Conservation (phyloP, 2,113 vertebrate genomes). For the Pterocles burchelli region DNA sequence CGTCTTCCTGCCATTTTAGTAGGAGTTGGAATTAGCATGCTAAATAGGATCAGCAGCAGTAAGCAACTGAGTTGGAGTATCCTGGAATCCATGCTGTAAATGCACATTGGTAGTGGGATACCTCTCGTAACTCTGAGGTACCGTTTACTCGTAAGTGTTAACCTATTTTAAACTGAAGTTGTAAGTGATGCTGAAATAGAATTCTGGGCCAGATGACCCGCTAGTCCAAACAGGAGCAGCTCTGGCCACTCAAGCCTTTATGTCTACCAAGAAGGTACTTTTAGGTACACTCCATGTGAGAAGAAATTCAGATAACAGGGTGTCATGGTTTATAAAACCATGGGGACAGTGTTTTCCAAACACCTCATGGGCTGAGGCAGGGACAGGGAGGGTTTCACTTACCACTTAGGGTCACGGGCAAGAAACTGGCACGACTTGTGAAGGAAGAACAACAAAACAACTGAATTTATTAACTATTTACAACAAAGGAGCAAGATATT, state of each 20-base stretch:
- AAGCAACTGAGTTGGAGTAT: constrained; percentile 7
- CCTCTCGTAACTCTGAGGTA: neutral
- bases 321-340: no score
- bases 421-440: no score
- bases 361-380: no score
- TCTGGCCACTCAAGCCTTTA: neutral
- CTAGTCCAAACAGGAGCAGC: neutral
- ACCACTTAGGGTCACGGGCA: no score
- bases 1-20: constrained; percentile 62
- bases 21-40: constrained; percentile 48
- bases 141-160: neutral
- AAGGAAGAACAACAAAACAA: no score
- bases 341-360: no score
- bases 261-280: neutral
- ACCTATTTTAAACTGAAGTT: neutral
- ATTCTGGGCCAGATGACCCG: neutral
- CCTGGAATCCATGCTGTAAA: neutral
- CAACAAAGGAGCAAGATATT: no score
- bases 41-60: constrained; percentile 17
- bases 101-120: neutral
- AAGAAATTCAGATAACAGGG: neutral
- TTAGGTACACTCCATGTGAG: neutral
- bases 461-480: no score
- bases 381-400: no score
- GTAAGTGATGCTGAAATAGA: neutral